phyloP scores from a whole-genome alignment of 2,113 vertebrate species.

The Corydoras sp. region DNA sequence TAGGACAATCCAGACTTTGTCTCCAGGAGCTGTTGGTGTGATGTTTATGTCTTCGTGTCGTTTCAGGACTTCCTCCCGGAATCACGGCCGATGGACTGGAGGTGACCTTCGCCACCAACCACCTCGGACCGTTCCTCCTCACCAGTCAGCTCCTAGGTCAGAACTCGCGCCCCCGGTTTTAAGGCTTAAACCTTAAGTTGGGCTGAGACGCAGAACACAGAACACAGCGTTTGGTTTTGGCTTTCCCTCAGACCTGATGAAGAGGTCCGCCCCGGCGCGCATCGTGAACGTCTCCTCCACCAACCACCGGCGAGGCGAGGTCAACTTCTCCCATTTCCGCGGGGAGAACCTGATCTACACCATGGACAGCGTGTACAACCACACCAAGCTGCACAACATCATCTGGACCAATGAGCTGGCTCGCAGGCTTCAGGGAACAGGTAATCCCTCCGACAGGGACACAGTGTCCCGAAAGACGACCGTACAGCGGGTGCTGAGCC shows the following conservation, averaged over 20 bases:
- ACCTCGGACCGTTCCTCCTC: slow-evolving; percentile 81
- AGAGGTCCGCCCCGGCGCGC: slow-evolving; percentile 65
- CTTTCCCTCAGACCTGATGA: slow-evolving; percentile 65
- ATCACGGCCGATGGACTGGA: slow-evolving; percentile 75
- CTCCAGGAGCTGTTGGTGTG: background rate
- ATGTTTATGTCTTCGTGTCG: background rate
- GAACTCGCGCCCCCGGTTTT: slow-evolving; percentile 1
- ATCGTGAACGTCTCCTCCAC: slow-evolving; percentile 74
- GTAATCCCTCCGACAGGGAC: slow-evolving; percentile 43
- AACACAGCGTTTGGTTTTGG: too few species aligned
- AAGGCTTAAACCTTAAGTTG: too few species aligned
- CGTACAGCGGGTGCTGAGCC: too few species aligned
- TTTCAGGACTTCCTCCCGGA: slow-evolving; percentile 64
- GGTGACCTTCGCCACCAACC: slow-evolving; percentile 73
- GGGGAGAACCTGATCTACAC: slow-evolving; percentile 43
- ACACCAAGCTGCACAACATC: slow-evolving; percentile 81
- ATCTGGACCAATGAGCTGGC: slow-evolving; percentile 76
- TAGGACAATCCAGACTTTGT: too few species aligned
- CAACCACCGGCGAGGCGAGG: slow-evolving; percentile 58
- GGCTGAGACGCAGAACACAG: too few species aligned
- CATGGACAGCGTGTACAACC: slow-evolving; percentile 53
- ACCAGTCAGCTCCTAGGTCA: slow-evolving; percentile 81
- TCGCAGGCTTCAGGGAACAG: slow-evolving; percentile 67
- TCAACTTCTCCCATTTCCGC: slow-evolving; percentile 63
- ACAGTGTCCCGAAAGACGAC: background rate